Evolutionary conservation across 2,113 vertebrate species (phyloP).

Genomic region (Strix uralensis): DNA sequence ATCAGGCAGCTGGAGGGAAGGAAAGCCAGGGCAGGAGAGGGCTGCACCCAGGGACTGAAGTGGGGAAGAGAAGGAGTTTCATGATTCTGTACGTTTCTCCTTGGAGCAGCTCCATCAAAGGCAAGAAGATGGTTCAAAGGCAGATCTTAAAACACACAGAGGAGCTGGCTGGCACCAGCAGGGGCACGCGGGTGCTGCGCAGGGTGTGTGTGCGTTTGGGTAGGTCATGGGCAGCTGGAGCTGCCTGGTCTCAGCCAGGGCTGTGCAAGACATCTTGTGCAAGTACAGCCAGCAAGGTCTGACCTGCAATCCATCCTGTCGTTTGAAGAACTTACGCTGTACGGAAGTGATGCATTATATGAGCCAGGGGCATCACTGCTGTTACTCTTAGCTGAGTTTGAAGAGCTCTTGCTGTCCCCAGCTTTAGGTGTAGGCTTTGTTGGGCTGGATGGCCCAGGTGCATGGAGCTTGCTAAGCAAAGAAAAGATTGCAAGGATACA

Average conservation of each 20-base stretch:
- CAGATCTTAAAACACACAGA: not conserved
- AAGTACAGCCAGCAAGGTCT: not conserved
- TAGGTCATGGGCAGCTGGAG: not conserved
- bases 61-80: not conserved
- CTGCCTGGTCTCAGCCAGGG: not conserved
- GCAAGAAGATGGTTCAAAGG: not conserved
- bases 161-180: not conserved
- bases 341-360: not conserved
- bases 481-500: not conserved
- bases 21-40: not conserved
- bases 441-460: not conserved
- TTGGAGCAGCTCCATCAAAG: not conserved
- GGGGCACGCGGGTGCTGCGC: fast-evolving
- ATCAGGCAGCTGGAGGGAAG: not conserved
- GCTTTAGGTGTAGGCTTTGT: not conserved
- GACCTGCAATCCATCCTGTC: not conserved
- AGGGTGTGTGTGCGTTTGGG: fast-evolving
- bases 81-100: not conserved
- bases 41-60: not conserved
- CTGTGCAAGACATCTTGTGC: not conserved
- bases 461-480: not conserved
- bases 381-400: not conserved
- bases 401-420: not conserved
- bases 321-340: not conserved
- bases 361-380: not conserved